These are phyloP conservation scores for Drosophila oshimai DNA, from an alignment of 1,140 invertebrate species.

Conservation along the genomic window DNA sequence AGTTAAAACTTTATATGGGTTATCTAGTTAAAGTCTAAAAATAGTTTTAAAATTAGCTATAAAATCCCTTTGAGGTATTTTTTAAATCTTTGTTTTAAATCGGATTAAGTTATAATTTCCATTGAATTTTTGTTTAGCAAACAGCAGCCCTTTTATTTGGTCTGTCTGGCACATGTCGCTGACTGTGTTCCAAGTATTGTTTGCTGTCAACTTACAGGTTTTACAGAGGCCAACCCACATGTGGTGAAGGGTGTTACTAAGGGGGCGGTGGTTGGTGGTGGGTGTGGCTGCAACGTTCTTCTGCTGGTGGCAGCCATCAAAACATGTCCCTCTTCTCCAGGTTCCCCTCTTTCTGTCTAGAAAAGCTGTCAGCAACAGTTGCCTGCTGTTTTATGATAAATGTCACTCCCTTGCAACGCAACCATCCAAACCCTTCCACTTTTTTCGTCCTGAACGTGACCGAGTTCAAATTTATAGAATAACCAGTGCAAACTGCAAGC, in stretches of 20 bases:
- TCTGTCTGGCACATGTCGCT: constrained; percentile 42
- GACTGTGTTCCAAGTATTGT: constrained; percentile 21
- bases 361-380: constrained; percentile 69
- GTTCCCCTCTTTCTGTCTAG: not conserved
- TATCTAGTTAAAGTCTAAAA: too few species aligned
- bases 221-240: constrained; percentile 1
- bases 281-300: constrained; percentile 22
- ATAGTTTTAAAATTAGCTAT: too few species aligned
- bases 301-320: constrained; percentile 58
- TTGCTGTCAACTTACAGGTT: constrained; percentile 19
- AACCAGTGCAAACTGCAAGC: not conserved
- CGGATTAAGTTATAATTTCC: constrained; percentile 1
- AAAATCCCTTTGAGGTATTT: not conserved
- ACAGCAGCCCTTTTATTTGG: constrained; percentile 2
- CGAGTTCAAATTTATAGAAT: constrained; percentile 32
- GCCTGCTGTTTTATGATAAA: constrained; percentile 45
- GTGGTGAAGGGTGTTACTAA: not conserved
- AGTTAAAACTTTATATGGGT: too few species aligned
- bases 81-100: not conserved
- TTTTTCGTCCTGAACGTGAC: constrained; percentile 26
- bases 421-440: not conserved
- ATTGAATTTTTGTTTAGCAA: not conserved
- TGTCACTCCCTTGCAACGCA: constrained; percentile 15
- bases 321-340: not conserved
- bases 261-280: not conserved